Conservation (phyloP, 1,140 invertebrate species). For the Neotoxoptera formosana region DNA sequence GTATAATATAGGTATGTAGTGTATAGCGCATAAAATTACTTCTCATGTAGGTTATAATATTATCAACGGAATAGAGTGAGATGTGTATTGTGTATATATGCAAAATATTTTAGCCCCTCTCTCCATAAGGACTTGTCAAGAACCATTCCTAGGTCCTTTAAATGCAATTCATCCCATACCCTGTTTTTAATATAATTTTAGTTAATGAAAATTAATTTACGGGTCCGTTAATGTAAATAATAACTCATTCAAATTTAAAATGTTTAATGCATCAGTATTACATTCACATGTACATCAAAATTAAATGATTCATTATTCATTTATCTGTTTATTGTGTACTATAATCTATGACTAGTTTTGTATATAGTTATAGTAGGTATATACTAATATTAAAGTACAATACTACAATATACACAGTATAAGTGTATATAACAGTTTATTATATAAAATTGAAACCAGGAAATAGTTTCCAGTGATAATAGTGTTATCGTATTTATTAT, state of each 20-base stretch:
- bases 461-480: not conserved
- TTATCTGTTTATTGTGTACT: not conserved
- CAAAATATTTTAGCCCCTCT: too few species aligned
- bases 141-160: not conserved
- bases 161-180: not conserved
- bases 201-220: not conserved
- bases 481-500: not conserved
- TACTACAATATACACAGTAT: not conserved
- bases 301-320: not conserved
- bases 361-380: too few species aligned
- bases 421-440: not conserved
- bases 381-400: not conserved
- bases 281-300: not conserved
- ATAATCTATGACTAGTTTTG: not conserved
- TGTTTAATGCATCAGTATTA: not conserved
- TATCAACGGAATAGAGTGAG: too few species aligned
- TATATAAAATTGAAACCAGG: slow-evolving; percentile 4
- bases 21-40: too few species aligned
- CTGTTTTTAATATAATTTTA: not conserved
- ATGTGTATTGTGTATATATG: too few species aligned
- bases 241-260: not conserved
- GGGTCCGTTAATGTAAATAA: not conserved
- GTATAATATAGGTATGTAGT: too few species aligned
- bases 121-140: not conserved
- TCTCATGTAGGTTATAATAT: too few species aligned